Evolutionary conservation across 2,888 invertebrate genomes (phyloP), one percentile per base, ranked within the genome.

Genomic region (Chloromyia formosa): DNA sequence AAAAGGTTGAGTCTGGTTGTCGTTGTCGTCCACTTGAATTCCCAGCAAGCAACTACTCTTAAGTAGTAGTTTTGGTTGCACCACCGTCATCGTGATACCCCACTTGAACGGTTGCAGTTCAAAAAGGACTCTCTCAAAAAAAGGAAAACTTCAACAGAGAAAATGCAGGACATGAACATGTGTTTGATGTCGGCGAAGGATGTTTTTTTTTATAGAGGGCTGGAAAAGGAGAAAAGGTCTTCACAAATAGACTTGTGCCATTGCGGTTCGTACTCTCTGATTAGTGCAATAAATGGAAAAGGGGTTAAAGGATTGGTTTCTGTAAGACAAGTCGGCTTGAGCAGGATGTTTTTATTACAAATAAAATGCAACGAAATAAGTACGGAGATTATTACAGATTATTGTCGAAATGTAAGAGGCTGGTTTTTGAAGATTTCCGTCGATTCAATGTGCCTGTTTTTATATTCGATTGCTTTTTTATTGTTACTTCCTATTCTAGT

Each of bases 31-130:
- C 56, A 56, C 62, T 62, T 62, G 62, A 62, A 62, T 14, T 23
- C 40, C 5, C n/a, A 40, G 22, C 10, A 35, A 35, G 27, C 27
- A 7, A 4, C 7, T 35, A 40, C 1, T 40, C 27, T 62, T 18
- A 35, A 35, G 23, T 16, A 40, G 16, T 14, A 35, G 40, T 5
- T 66, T 66, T 49, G 20, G 66, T 49, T 45, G 45, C 49, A 66
- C 45, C 66, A 66, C 14, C 42, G 35, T 62, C 53, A 22, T 22
- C 12, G 18, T n/a, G 10, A 27, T 35, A 40, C 64, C 64, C 45
- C 66, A 66, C 66, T 66, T 66, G 66, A 66, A 49, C 66, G 49
- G 35, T 66, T 22, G 62, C 35, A 42, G 64, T 18, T 20, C 16
- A 35, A 64, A 64, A 64, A 64, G 64, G 64, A 64, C 40, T 23